Conservation (phyloP, 2,888 invertebrate species). For the Bembecia ichneumoniformis region DNA sequence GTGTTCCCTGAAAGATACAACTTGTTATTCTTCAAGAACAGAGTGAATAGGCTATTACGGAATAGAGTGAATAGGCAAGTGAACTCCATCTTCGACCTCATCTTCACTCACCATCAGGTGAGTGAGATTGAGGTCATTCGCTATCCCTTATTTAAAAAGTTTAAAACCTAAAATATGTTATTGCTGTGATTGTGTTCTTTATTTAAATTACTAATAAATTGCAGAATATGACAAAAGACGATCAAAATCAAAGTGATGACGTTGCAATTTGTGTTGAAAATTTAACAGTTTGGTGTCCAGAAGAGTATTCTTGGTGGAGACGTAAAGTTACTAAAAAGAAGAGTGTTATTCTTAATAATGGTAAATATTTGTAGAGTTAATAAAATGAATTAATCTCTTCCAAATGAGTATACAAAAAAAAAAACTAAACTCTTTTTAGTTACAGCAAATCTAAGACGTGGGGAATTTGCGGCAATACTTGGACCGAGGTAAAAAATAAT, state of each 20-base stretch:
- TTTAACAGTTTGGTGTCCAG: constrained; percentile 50
- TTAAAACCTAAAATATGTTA: too few species aligned
- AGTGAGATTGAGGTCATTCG: too few species aligned
- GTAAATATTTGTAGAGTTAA: constrained; percentile 19
- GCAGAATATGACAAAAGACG: background rate
- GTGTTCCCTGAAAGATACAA: too few species aligned
- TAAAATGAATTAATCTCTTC: too few species aligned
- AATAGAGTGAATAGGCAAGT: too few species aligned
- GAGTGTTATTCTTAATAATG: constrained; percentile 39
- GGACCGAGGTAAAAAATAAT: constrained; percentile 51
- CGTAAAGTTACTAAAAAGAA: constrained; percentile 31
- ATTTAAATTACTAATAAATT: background rate
- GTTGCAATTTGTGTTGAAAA: constrained; percentile 30
- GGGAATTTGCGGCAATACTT: constrained; percentile 53
- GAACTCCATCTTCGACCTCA: too few species aligned
- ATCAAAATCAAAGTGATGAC: constrained; percentile 4
- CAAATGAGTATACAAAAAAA: too few species aligned
- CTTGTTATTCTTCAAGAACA: too few species aligned
- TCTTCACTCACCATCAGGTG: too few species aligned
- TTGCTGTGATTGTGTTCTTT: background rate
- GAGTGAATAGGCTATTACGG: too few species aligned
- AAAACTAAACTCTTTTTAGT: constrained; percentile 22
- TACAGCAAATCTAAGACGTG: constrained; percentile 41
- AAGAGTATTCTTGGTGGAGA: constrained; percentile 50
- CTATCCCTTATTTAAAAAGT: too few species aligned